Evolutionary conservation across 2,888 invertebrate genomes (phyloP), one percentile per base, ranked within the genome.

Genomic region (Rhamnusium bicolor): DNA sequence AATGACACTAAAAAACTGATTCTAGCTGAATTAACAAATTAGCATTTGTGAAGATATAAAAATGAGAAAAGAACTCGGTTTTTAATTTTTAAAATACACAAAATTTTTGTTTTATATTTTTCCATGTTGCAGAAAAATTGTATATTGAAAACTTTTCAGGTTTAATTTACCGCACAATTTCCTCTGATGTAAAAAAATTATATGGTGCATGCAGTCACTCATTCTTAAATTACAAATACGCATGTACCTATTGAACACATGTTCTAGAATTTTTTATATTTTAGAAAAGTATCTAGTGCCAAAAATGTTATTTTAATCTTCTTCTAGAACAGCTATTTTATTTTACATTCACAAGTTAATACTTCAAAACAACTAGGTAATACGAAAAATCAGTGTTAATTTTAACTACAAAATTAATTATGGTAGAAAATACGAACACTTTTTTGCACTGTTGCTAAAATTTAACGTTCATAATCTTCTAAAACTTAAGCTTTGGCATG

Each of bases 401-500:
- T 40, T 3, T n/a, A 40, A 14, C 40, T 40, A 14, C 2, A 4
- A 46, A 19, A 58, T 2, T 29, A 24, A 40, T 16, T 29, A 18
- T 19, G 14, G 40, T 40, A 40, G 32, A 18, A 65, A 65, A 51
- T 12, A 7, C n/a, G 12, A 19, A 29, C 51, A 10, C 14, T 16
- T 32, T n/a, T 32, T 29, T 19, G n/a, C 19, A 53, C 32, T 54
- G 58, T 40, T 65, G 12, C 19, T 21, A 32, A 29, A 19, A 32
- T 53, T 32, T 53, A 16, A 19, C 18, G n/a, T 53, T 53, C 14
- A 12, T 56, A 46, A 56, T 54, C 16, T 67, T 56, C 40, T 24
- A 32, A 65, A 65, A 65, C 53, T 65, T 40, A 53, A 19, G 65
- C 29, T 65, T 49, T 32, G 65, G 5, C 27, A 32, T 24, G 53